Percentiles rank a stretch among this genome's conserved stretches.
phyloP scores from a whole-genome alignment of 2,888 invertebrate genomes.

The Himalopsyche japonica region DNA sequence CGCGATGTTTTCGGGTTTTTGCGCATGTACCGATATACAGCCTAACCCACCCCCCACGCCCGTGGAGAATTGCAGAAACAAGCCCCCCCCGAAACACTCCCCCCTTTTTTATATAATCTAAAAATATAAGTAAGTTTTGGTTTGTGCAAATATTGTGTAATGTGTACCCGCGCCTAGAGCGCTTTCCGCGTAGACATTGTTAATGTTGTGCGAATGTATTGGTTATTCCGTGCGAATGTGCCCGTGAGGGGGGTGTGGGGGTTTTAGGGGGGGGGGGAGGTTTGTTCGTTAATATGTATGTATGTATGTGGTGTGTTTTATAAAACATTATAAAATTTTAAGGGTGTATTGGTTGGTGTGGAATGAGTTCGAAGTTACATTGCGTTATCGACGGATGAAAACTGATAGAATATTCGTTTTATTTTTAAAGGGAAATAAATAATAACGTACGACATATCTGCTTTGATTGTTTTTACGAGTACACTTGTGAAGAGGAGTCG shows the following conservation, averaged over 20 bases:
- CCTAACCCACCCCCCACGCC: slow-evolving; percentile 10
- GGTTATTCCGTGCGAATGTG: background rate
- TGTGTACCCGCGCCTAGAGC: slow-evolving; percentile 13
- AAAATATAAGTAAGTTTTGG: slow-evolving; percentile 31
- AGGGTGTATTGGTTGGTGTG: background rate
- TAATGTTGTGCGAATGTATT: background rate
- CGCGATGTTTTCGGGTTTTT: slow-evolving; percentile 63
- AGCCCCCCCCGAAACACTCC: slow-evolving; percentile 51
- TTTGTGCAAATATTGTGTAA: slow-evolving; percentile 33
- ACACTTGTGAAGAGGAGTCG: background rate
- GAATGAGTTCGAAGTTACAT: background rate
- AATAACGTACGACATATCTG: background rate
- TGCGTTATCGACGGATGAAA: background rate
- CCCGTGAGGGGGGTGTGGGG: slow-evolving; percentile 4
- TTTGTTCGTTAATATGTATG: background rate
- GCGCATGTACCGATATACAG: slow-evolving; percentile 48
- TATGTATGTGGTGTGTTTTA: background rate
- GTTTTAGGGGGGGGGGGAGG: too few relatives aligned
- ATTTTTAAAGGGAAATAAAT: background rate
- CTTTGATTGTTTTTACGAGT: background rate
- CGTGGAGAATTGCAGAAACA: slow-evolving; percentile 15
- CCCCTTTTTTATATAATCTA: slow-evolving; percentile 42
- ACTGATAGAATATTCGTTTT: background rate
- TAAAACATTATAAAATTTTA: slow-evolving; percentile 4
- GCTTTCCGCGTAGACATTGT: background rate